Percentiles rank a stretch among this genome's conserved stretches.
These are phyloP conservation scores for Tauraco hartlaubi DNA, from an alignment of 2,797 vertebrate species.

Conservation along the genomic window DNA sequence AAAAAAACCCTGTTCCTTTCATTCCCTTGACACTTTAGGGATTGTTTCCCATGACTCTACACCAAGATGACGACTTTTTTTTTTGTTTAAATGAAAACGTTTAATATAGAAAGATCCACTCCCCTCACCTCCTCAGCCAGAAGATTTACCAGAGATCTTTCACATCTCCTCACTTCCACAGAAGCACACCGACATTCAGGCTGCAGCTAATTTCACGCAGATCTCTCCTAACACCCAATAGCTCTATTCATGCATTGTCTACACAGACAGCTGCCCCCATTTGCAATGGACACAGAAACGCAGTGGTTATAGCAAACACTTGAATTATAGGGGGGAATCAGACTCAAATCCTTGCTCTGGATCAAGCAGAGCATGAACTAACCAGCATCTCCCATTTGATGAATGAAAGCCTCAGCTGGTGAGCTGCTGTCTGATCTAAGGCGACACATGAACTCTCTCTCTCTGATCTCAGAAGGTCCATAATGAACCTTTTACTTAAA, in stretches of 20 bases:
- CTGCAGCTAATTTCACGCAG: background rate
- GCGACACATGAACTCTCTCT: background rate
- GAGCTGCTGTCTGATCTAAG: background rate
- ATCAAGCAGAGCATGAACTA: background rate
- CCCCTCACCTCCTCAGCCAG: background rate
- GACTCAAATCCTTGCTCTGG: background rate
- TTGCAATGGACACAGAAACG: background rate
- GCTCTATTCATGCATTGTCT: background rate
- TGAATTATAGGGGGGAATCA: background rate
- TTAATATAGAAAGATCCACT: background rate
- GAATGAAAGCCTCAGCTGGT: background rate
- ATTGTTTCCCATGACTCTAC: background rate
- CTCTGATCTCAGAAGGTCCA: background rate
- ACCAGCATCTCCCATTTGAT: background rate
- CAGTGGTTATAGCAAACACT: background rate
- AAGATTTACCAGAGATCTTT: background rate
- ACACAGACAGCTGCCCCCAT: background rate
- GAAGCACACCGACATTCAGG: background rate
- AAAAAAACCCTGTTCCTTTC: background rate
- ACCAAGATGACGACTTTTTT: background rate
- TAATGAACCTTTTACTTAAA: background rate
- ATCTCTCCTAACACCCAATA: background rate
- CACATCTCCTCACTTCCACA: background rate
- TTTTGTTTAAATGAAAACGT: background rate
- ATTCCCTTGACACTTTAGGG: background rate